Evolutionary conservation across 2,888 invertebrate genomes (phyloP).

Genomic region (Epinotia nisella): DNA sequence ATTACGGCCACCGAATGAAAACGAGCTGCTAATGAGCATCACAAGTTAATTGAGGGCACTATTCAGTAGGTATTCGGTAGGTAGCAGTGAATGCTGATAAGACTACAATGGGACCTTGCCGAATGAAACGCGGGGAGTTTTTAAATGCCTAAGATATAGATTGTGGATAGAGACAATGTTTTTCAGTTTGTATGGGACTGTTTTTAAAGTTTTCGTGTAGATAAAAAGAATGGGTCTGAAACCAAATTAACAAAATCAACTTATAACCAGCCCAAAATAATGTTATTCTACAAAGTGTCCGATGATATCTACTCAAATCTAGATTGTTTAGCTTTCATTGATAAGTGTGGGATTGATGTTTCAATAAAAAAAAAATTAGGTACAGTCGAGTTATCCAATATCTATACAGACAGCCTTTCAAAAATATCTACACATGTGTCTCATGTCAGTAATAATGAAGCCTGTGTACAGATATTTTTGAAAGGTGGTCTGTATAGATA

Average conservation of each 20-base stretch:
- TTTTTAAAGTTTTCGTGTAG: background rate
- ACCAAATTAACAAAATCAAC: background rate
- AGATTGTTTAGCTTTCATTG: too few species aligned
- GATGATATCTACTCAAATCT: too few species aligned
- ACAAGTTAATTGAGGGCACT: constrained; percentile 72
- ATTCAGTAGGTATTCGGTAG: constrained; percentile 50
- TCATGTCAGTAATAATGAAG: too few species aligned
- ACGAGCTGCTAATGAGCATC: constrained; percentile 79
- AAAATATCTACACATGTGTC: too few species aligned
- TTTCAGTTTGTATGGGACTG: background rate
- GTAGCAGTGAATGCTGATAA: constrained; percentile 65
- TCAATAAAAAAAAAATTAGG: too few species aligned
- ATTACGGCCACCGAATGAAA: constrained; percentile 71
- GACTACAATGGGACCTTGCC: constrained; percentile 61
- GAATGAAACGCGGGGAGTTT: constrained; percentile 51
- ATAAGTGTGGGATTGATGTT: too few species aligned
- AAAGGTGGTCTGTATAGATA: too few species aligned
- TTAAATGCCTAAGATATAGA: constrained; percentile 42
- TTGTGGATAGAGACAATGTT: background rate
- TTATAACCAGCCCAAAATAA: too few species aligned
- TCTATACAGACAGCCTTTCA: too few species aligned
- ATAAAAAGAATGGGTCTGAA: background rate
- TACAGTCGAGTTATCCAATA: too few species aligned
- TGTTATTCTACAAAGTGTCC: too few species aligned
- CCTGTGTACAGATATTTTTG: too few species aligned